These are phyloP conservation scores for Abscondita cerata DNA, from an alignment of 2,888 invertebrate genomes.

Conservation along the genomic window DNA sequence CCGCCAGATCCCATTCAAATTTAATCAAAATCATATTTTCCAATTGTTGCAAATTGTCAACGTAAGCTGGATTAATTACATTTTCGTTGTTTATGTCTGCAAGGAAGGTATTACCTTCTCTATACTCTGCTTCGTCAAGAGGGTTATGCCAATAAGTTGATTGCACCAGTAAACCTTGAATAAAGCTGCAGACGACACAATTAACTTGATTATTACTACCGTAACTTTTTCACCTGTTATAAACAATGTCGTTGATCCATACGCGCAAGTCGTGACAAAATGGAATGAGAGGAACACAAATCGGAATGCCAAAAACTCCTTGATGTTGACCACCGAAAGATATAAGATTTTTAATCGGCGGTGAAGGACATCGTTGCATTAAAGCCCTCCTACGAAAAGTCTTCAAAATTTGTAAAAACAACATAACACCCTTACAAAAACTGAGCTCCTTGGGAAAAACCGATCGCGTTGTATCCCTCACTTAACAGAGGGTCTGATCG, in stretches of 20 bases:
- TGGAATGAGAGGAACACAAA: slow-evolving; percentile 74
- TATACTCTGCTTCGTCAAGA: slow-evolving; percentile 79
- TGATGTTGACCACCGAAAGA: slow-evolving; percentile 97
- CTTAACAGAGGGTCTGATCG: slow-evolving; percentile 70
- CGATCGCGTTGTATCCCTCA: slow-evolving; percentile 91
- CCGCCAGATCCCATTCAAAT: slow-evolving; percentile 89
- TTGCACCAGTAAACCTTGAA: slow-evolving; percentile 81
- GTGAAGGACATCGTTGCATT: slow-evolving; percentile 87
- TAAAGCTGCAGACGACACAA: slow-evolving; percentile 63
- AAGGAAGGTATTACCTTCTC: slow-evolving; percentile 80
- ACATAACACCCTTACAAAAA: slow-evolving; percentile 76
- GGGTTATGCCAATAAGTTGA: slow-evolving; percentile 99
- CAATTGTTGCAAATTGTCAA: slow-evolving; percentile 76
- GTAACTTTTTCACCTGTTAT: slow-evolving; percentile 4
- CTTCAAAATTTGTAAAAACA: slow-evolving; percentile 9
- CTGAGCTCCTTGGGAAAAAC: slow-evolving; percentile 98
- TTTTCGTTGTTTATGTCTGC: slow-evolving; percentile 95
- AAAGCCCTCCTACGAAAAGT: slow-evolving; percentile 78
- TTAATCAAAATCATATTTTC: slow-evolving; percentile 88
- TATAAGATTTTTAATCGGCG: slow-evolving; percentile 86
- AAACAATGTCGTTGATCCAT: slow-evolving; percentile 7
- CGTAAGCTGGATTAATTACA: slow-evolving; percentile 72
- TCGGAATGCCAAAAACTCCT: slow-evolving; percentile 92
- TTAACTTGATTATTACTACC: not conserved
- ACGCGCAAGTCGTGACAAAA: slow-evolving; percentile 65